Evolutionary conservation across 2,797 vertebrate species (phyloP).

Genomic region (Streptopelia turtur): DNA sequence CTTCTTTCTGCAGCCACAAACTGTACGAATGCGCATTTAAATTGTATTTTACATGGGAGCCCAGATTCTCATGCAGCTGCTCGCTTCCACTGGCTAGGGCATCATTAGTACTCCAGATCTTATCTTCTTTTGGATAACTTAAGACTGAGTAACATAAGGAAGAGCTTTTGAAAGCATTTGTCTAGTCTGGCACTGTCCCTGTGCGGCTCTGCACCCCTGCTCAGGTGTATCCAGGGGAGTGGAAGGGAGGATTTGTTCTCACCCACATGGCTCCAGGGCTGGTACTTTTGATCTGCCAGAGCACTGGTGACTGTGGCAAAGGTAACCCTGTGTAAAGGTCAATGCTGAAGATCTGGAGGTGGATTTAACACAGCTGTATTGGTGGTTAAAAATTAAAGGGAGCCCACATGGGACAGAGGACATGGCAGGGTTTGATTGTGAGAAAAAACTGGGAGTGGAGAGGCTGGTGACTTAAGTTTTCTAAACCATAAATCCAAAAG

Average conservation of each 20-base stretch:
- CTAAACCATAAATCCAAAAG: neutral
- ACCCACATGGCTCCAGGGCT: neutral
- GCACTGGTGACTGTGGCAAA: constrained; percentile 59
- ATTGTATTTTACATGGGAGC: neutral
- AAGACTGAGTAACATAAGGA: neutral
- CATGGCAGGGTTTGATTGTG: neutral
- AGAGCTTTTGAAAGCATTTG: neutral
- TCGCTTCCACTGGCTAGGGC: neutral
- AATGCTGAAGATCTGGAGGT: neutral
- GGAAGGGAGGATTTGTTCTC: neutral
- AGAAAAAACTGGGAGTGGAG: neutral
- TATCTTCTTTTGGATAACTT: neutral
- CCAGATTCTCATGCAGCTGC: neutral
- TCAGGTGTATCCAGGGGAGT: neutral
- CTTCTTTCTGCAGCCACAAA: neutral
- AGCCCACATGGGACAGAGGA: neutral
- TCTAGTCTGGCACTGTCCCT: neutral
- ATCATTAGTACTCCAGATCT: neutral
- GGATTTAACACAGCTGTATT: neutral
- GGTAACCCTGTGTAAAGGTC: constrained; percentile 83
- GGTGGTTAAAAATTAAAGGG: constrained; percentile 31
- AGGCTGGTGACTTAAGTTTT: neutral
- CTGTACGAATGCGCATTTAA: neutral
- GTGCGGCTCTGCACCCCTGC: neutral
- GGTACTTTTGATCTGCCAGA: constrained; percentile 52